Evolutionary conservation across 2,888 invertebrate species (phyloP).

Genomic region (Napeogenes sylphis): DNA sequence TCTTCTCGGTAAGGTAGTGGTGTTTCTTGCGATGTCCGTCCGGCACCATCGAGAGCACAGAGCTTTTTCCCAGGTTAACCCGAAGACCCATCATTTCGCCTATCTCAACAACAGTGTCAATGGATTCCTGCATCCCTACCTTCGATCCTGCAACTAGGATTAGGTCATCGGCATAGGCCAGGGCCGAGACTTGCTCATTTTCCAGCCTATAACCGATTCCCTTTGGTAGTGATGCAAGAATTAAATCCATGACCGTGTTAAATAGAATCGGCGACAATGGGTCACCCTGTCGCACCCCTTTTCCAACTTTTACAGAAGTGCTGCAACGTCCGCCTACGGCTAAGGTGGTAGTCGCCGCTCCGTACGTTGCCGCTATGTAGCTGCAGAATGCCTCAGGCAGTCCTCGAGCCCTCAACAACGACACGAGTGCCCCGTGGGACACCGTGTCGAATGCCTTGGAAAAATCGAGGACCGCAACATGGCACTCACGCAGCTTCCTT

Average conservation of each 20-base stretch:
- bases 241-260: constrained; percentile 39
- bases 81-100: too few species aligned
- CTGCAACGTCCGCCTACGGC: constrained; percentile 30
- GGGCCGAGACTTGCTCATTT: constrained; percentile 32
- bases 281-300: too few species aligned
- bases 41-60: constrained; percentile 35
- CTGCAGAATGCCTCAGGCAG: background rate
- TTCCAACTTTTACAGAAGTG: background rate
- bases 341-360: constrained; percentile 39
- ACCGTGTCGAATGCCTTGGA: too few species aligned
- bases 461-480: too few species aligned
- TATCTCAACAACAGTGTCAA: too few species aligned
- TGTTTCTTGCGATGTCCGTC: constrained; percentile 6
- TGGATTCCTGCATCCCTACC: too few species aligned
- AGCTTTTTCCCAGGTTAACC: constrained; percentile 34
- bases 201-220: constrained; percentile 34
- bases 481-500: too few species aligned
- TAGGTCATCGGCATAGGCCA: too few species aligned
- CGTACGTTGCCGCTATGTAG: constrained; percentile 45
- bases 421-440: too few species aligned
- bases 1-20: background rate
- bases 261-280: constrained; percentile 37
- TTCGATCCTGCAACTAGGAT: too few species aligned
- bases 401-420: too few species aligned
- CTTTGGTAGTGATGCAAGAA: constrained; percentile 31